phyloP scores from a whole-genome alignment of 2,888 invertebrate species.

The Microchrysa polita region DNA sequence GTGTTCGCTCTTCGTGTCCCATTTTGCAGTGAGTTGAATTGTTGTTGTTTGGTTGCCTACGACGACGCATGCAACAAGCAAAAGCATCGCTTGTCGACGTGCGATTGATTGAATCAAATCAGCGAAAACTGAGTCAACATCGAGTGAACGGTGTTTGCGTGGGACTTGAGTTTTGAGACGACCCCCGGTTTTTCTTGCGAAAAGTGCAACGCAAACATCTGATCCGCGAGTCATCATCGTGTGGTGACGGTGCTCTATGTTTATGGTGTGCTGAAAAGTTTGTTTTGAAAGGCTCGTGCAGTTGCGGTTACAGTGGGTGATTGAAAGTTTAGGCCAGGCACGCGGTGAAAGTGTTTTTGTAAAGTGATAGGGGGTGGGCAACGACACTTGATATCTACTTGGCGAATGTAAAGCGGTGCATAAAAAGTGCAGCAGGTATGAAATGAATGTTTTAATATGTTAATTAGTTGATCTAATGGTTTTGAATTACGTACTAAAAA shows the following conservation, averaged over 20 bases:
- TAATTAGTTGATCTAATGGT: too few species aligned
- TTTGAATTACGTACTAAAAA: too few species aligned
- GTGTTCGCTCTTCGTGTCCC: neutral
- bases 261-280: neutral
- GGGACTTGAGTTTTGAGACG: constrained; percentile 15
- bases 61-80: neutral
- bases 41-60: neutral
- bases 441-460: neutral
- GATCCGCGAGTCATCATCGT: neutral
- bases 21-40: neutral
- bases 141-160: too few species aligned
- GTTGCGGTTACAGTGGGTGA: constrained; percentile 28
- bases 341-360: constrained; percentile 28
- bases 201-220: constrained; percentile 36
- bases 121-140: constrained; percentile 14
- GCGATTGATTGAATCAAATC: constrained; percentile 8
- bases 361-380: constrained; percentile 1
- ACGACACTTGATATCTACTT: neutral
- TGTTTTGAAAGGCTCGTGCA: neutral
- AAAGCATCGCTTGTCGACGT: neutral
- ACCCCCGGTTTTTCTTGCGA: constrained; percentile 4
- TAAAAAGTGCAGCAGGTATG: constrained; percentile 12
- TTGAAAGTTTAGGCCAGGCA: neutral
- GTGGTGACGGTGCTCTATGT: neutral
- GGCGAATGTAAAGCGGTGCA: neutral